Base-by-base conservation (phyloP, 2,888 invertebrate species). In the Latrodectus hesperus region DNA sequence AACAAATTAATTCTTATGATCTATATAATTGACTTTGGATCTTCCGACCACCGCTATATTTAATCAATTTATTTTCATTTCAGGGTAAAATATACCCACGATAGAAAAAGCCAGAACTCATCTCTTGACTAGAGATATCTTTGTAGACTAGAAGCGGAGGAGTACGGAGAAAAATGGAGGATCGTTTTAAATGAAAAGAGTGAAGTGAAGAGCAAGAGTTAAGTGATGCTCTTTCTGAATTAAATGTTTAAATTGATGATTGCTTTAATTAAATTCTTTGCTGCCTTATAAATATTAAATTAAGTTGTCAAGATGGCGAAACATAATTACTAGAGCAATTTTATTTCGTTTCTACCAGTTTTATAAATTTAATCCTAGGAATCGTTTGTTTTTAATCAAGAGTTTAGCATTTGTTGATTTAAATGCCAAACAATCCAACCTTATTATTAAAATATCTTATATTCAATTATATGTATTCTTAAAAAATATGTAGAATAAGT, bases 1-100 rank as follows among this genome's bases (percentile, higher is more conserved):
- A 82, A 82, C 82, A 82, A 82, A 82, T 82, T 82, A 82, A 82
- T 75, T 82, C 74, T 68, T 68, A 55, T 82, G 82, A 82, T 74
- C 75, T 68, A 67, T 67, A 75, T 82, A 82, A 82, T 82, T 82
- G 82, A 75, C 82, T 82, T 75, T 49, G 74, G n/a, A 52, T 75
- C 74, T 70, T 68, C 12, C 10, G 68, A 51, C n/a, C 49, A 68
- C 17, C 70, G 53, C 11, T 60, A 16, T 68, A 75, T 82, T 81
- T 82, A 75, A 75, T 82, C 74, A 82, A 75, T 82, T 70, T 67
- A 75, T 75, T 82, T 82, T 75, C 68, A 55, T 75, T 75, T 49
- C 16, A 51, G n/a, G 49, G 16, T 60, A n/a, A 68, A 38, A 38
- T 38, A 38, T 38, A 38, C 38, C 6, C 38, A 38, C 5, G 38